phyloP scores from a whole-genome alignment of 2,113 vertebrate species.

The Meriones unguiculatus region DNA sequence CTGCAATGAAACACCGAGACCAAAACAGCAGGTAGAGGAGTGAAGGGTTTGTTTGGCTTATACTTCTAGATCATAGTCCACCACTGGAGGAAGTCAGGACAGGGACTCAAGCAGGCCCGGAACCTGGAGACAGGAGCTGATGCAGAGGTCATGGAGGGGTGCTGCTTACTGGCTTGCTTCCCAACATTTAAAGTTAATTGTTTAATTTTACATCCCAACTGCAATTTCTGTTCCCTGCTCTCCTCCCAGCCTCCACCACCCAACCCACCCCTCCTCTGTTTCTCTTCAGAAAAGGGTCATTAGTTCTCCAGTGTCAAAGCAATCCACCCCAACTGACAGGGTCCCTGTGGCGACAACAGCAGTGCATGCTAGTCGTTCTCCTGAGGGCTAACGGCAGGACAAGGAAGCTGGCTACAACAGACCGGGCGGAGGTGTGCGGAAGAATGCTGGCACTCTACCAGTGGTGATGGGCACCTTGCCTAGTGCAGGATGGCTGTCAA shows the following conservation, averaged over 20 bases:
- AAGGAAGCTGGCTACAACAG: slow-evolving; percentile 95
- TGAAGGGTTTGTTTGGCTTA: too few relatives aligned
- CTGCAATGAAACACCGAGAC: too few relatives aligned
- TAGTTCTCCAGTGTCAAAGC: slow-evolving; percentile 88
- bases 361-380: slow-evolving; percentile 94
- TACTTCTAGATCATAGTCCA: too few relatives aligned
- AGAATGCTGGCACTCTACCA: slow-evolving; percentile 97
- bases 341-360: slow-evolving; percentile 92
- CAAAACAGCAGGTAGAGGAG: too few relatives aligned
- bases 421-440: slow-evolving; percentile 93
- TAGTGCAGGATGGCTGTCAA: slow-evolving; percentile 95
- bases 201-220: background rate
- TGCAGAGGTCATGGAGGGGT: too few relatives aligned
- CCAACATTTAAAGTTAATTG: background rate
- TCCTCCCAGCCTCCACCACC: rapidly evolving
- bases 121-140: too few relatives aligned
- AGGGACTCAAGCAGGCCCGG: too few relatives aligned
- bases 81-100: too few relatives aligned
- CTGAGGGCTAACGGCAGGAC: slow-evolving; percentile 94
- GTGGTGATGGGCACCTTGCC: slow-evolving; percentile 95
- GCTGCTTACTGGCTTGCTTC: too few relatives aligned
- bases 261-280: background rate
- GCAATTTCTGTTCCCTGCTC: background rate
- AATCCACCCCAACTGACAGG: slow-evolving; percentile 91
- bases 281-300: background rate